These are phyloP conservation scores for Tympanuchus pallidicinctus DNA, from an alignment of 2,113 vertebrate genomes.

Conservation along the genomic window DNA sequence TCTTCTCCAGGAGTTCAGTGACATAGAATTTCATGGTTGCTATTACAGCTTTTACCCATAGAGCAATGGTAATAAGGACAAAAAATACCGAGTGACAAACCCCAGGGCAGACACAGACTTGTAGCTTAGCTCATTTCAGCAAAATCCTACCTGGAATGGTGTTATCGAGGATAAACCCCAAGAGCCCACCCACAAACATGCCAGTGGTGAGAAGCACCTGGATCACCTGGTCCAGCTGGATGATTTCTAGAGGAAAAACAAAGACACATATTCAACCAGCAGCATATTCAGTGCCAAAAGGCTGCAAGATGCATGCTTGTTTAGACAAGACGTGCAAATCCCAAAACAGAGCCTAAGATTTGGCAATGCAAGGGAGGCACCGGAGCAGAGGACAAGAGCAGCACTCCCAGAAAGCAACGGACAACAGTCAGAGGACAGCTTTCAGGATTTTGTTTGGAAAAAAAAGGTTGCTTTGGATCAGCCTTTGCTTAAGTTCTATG, in stretches of 20 bases:
- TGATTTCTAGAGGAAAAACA: constrained; percentile 79
- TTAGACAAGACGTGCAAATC: not conserved
- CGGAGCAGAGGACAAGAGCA: not conserved
- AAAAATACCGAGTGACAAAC: not conserved
- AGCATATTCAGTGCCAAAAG: not conserved
- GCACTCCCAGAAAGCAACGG: not conserved
- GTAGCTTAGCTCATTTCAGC: not conserved
- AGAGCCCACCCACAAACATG: constrained; percentile 95
- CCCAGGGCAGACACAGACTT: not conserved
- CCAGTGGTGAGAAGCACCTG: constrained; percentile 93
- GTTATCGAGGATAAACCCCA: constrained; percentile 94
- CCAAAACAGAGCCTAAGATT: not conserved
- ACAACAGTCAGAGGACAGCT: not conserved
- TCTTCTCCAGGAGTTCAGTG: not conserved
- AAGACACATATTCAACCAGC: not conserved
- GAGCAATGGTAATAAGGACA: not conserved
- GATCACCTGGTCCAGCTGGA: constrained; percentile 91
- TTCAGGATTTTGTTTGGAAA: not conserved
- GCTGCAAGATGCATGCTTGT: not conserved
- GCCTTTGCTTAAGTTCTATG: not conserved
- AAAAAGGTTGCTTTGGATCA: not conserved
- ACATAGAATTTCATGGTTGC: not conserved
- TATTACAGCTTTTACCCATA: not conserved
- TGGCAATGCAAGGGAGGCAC: not conserved
- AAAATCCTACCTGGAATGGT: constrained; percentile 90